Base-by-base conservation (phyloP, 1,140 invertebrate species). In the Halictus rubicundus region DNA sequence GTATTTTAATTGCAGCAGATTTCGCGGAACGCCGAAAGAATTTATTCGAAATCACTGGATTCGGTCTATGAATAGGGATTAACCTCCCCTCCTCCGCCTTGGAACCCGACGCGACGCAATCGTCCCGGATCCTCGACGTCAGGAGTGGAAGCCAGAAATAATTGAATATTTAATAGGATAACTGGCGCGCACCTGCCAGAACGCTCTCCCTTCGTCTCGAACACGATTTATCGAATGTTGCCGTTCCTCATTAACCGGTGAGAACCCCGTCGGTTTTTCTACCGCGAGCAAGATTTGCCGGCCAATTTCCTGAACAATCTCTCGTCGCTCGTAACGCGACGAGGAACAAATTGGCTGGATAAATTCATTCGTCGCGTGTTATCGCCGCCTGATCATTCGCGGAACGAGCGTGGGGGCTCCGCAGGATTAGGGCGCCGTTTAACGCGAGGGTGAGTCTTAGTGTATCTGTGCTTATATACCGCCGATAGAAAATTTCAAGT, bases 1-100 rank as follows among this genome's bases (percentile, higher is more conserved):
- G 84, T 86, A 88, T 89, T 89, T 88, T 88, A 88, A 88, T 88
- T 88, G 87, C 86, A 84, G 60, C 68, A 74, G 83, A 88, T 88
- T 81, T 85, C 77, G 86, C 82, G 85, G 80, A 80, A 82, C 79
- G 87, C 65, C 79, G 64, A 59, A 78, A 85, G 84, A 82, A 88
- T 88, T 88, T 88, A 85, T 86, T 88, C 86, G 87, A 84, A 87
- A 88, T 88, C 80, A 80, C 85, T 86, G 87, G 87, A 88, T 87
- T 80, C 82, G 75, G 77, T 82, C 87, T 86, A 87, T 88, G 87
- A 88, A 88, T 88, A 85, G 82, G 80, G 87, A 88, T 88, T 87
- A 88, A 87, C 66, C 75, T 68, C 59, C 49, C 61, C 2, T 14
- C 23, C 10, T 2, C 0, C 12, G 0, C 9, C 19, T 23, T 52